A percentile compares a stretch with the other conserved stretches of the same genome.
Evolutionary conservation across 2,113 vertebrate species (phyloP).

Genomic region (Hystrix brachyura): DNA sequence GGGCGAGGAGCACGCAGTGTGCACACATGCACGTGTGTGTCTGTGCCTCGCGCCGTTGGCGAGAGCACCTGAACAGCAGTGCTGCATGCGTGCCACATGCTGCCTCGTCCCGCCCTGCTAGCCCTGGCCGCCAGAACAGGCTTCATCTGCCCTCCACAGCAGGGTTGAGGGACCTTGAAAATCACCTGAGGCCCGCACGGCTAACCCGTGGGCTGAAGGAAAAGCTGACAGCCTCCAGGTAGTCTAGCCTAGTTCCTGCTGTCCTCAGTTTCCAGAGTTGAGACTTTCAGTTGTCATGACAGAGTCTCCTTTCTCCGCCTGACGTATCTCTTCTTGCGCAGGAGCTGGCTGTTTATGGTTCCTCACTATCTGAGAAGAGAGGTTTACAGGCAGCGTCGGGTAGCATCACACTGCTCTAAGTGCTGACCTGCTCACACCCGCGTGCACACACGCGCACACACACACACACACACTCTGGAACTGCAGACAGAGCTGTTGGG

Average conservation of each 20-base stretch:
- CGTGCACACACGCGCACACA: background rate
- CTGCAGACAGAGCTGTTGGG: background rate
- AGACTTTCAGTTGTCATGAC: background rate
- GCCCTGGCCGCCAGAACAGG: background rate
- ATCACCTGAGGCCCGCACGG: background rate
- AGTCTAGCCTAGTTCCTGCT: background rate
- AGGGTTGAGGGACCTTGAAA: background rate
- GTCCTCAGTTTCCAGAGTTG: background rate
- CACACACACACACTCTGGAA: background rate
- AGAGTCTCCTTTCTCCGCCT: background rate
- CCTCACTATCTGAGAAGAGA: background rate
- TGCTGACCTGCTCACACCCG: background rate
- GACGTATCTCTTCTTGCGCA: background rate
- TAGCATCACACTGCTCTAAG: background rate
- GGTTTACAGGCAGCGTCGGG: background rate
- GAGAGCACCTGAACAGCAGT: background rate
- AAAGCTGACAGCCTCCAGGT: background rate
- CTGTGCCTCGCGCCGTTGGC: background rate
- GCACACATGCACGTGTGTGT: rapidly evolving
- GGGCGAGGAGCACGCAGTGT: background rate
- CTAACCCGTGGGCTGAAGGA: background rate
- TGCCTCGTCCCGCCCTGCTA: background rate
- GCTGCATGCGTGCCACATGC: too few relatives aligned
- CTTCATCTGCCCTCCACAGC: background rate
- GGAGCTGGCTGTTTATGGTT: background rate